phyloP scores from a whole-genome alignment of 2,888 invertebrate species.

The Cataglyphis albicans region DNA sequence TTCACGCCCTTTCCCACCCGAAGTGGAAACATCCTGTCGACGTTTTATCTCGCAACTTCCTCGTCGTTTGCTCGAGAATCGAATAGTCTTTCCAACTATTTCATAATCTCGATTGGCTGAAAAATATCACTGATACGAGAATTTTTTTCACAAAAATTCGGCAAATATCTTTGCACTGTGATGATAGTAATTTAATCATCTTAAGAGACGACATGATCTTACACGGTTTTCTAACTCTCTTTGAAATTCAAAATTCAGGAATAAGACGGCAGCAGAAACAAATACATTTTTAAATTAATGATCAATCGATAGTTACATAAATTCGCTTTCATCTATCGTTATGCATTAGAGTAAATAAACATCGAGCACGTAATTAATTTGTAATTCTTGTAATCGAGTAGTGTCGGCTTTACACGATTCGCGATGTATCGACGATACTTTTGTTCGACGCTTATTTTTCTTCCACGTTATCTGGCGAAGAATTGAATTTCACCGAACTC shows the following conservation, averaged over 20 bases:
- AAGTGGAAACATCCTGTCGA: conserved; percentile 50
- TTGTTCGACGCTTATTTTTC: conserved; percentile 31
- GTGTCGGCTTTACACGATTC: neutral
- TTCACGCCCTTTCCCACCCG: conserved; percentile 48
- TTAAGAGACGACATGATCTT: neutral
- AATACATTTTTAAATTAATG: neutral
- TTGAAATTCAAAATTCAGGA: neutral
- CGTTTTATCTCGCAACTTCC: conserved; percentile 31
- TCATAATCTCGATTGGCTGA: neutral
- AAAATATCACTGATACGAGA: neutral
- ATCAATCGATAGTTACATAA: neutral
- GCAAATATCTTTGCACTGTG: no score
- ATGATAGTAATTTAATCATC: neutral
- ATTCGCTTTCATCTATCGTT: neutral
- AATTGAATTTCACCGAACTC: conserved; percentile 50
- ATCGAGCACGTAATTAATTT: neutral
- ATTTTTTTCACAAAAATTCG: neutral
- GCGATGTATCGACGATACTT: conserved; percentile 15
- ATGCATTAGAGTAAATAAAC: neutral
- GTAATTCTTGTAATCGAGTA: neutral
- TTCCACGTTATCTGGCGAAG: conserved; percentile 32
- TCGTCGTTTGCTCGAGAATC: neutral
- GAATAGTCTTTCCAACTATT: neutral
- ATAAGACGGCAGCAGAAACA: no score
- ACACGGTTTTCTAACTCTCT: neutral